A percentile compares a stretch with the other conserved stretches of the same genome.
These are phyloP conservation scores for Halocynthia aurantium DNA, from an alignment of 23 tunicate genomes.

Conservation along the genomic window DNA sequence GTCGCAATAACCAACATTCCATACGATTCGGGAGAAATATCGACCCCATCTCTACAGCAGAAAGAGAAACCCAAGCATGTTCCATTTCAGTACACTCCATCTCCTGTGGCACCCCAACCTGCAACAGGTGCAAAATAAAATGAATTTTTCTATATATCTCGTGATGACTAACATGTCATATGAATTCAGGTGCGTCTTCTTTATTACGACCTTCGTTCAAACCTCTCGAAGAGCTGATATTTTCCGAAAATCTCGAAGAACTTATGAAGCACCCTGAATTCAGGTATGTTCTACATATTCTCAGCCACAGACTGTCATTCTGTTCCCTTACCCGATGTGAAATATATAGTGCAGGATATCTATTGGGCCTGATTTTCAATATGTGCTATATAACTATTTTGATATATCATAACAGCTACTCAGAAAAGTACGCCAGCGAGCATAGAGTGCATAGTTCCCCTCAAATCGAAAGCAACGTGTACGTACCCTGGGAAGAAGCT, in stretches of 20 bases:
- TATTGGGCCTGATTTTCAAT: too few relatives aligned
- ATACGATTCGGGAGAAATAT: not conserved
- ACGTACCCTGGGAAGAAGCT: constrained; percentile 12
- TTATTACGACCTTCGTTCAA: constrained; percentile 63
- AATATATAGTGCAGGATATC: too few relatives aligned
- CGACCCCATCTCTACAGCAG: not conserved
- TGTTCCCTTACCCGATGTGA: too few relatives aligned
- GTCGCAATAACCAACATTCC: not conserved
- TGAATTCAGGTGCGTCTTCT: constrained; percentile 9
- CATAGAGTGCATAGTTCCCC: not conserved
- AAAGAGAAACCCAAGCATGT: not conserved
- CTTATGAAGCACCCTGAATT: constrained; percentile 77
- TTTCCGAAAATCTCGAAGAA: constrained; percentile 27
- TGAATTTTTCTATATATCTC: too few relatives aligned
- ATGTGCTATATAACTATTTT: not conserved
- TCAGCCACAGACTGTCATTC: too few relatives aligned
- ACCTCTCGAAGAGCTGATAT: constrained; percentile 60
- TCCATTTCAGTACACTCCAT: constrained; percentile 4
- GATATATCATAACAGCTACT: constrained; percentile 1
- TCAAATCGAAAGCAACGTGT: not conserved
- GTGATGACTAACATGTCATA: not conserved
- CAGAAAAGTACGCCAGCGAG: not conserved
- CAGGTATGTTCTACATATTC: constrained; percentile 24
- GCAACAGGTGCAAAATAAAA: not conserved
- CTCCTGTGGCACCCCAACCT: not conserved